Conservation (phyloP, 2,888 invertebrate species). For the Cerastis rubricosa region DNA sequence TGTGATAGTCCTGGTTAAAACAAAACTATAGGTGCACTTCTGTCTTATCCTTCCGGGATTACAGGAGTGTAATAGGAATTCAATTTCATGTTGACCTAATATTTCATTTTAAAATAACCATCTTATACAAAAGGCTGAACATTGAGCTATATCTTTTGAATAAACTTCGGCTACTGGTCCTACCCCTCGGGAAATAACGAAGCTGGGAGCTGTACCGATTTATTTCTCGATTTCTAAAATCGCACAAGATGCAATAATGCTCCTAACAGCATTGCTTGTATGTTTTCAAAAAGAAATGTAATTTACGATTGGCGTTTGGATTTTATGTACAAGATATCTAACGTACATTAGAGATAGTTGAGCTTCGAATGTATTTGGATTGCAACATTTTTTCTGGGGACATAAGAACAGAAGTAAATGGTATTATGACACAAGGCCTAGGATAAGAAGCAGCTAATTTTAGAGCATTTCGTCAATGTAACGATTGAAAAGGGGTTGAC, state of each 20-base stretch:
- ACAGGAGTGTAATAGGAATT: not conserved
- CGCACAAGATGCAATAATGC: conserved; percentile 54
- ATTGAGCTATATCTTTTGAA: conserved; percentile 54
- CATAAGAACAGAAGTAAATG: not conserved
- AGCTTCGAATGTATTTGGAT: conserved; percentile 2
- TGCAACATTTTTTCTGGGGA: not conserved
- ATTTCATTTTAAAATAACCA: conserved; percentile 38
- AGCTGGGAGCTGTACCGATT: conserved; percentile 54
- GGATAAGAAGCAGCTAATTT: not conserved
- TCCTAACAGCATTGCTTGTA: conserved; percentile 35
- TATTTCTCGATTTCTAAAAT: conserved; percentile 59
- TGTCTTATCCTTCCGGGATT: too few relatives aligned
- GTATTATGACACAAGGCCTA: not conserved
- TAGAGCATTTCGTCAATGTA: not conserved
- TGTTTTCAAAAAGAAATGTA: conserved; percentile 40
- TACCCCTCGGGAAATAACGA: conserved; percentile 64
- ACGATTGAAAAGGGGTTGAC: not conserved
- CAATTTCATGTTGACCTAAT: conserved; percentile 19
- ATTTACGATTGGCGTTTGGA: conserved; percentile 33
- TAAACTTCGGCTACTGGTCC: conserved; percentile 47
- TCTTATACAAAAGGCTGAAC: conserved; percentile 42
- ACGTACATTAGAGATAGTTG: conserved; percentile 15
- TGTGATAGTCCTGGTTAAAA: too few relatives aligned
- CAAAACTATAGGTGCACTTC: too few relatives aligned
- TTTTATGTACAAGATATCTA: conserved; percentile 22